Evolutionary conservation across 1,140 invertebrate species (phyloP).

Genomic region (Caenorhabditis briggsae): DNA sequence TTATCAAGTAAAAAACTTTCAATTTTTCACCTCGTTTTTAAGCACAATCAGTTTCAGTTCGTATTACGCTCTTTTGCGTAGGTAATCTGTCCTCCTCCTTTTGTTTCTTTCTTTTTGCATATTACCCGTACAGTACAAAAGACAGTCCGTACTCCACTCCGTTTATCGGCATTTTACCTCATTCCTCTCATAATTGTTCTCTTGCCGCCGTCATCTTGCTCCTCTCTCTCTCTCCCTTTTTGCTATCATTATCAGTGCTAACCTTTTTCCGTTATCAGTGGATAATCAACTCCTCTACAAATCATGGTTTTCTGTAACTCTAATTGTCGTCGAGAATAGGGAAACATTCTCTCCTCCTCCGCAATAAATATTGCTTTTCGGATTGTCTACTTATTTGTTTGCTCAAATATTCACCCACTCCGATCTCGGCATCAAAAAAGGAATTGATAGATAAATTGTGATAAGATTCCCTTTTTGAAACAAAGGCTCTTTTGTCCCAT

Average conservation of each 20-base stretch:
- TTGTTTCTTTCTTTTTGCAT: neutral
- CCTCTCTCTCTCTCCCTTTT: no score
- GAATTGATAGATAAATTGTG: neutral
- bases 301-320: neutral
- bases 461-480: neutral
- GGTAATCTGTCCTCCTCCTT: neutral
- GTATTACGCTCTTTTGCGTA: neutral
- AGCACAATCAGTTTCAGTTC: neutral
- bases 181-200: conserved; percentile 45
- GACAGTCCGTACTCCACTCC: conserved; percentile 9
- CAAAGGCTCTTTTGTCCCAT: neutral
- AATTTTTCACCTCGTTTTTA: neutral
- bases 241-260: neutral
- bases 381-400: conserved; percentile 5
- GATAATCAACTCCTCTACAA: neutral
- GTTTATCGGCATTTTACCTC: conserved; percentile 20
- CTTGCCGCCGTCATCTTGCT: no score
- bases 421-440: conserved; percentile 25
- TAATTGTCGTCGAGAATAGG: neutral
- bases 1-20: neutral
- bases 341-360: neutral
- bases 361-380: neutral
- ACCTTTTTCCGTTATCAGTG: neutral
- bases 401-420: neutral
- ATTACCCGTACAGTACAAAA: neutral